Evolutionary conservation across 2,797 vertebrate species (phyloP).

Genomic region (Caiman crocodilus): DNA sequence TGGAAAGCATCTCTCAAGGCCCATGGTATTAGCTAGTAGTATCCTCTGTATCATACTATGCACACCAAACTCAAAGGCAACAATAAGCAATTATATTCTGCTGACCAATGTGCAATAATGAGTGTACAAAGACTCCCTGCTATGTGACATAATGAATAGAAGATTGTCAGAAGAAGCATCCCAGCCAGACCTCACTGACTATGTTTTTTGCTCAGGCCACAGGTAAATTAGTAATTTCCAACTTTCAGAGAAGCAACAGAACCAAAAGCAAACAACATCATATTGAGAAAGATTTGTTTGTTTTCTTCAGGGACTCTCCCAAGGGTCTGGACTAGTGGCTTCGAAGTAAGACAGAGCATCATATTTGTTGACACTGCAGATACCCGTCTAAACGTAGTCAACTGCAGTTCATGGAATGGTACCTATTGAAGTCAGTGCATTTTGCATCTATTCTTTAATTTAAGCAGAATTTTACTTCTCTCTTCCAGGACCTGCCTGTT

Average conservation of each 20-base stretch:
- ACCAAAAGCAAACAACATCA: not conserved
- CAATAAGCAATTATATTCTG: slow-evolving; percentile 72
- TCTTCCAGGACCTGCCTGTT: too few relatives aligned
- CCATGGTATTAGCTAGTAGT: slow-evolving; percentile 23
- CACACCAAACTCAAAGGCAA: slow-evolving; percentile 38
- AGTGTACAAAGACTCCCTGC: slow-evolving; percentile 62
- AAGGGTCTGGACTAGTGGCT: not conserved
- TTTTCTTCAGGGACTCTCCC: not conserved
- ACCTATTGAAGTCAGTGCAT: not conserved
- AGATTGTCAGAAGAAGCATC: slow-evolving; percentile 73
- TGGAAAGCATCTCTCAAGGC: slow-evolving; percentile 41
- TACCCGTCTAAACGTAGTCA: too few relatives aligned
- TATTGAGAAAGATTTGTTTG: not conserved
- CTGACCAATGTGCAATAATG: slow-evolving; percentile 68
- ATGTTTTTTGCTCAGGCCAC: slow-evolving; percentile 15
- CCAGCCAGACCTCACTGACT: slow-evolving; percentile 29
- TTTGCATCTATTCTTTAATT: too few relatives aligned
- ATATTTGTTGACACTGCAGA: not conserved
- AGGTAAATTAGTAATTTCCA: not conserved
- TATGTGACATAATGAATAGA: slow-evolving; percentile 61
- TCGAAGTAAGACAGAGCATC: not conserved
- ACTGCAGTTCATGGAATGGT: not conserved
- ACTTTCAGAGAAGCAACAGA: not conserved
- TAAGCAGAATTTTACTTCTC: too few relatives aligned
- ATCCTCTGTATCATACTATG: slow-evolving; percentile 32